Conservation (phyloP, 2,888 invertebrate species). For the Xestia xanthographa region DNA sequence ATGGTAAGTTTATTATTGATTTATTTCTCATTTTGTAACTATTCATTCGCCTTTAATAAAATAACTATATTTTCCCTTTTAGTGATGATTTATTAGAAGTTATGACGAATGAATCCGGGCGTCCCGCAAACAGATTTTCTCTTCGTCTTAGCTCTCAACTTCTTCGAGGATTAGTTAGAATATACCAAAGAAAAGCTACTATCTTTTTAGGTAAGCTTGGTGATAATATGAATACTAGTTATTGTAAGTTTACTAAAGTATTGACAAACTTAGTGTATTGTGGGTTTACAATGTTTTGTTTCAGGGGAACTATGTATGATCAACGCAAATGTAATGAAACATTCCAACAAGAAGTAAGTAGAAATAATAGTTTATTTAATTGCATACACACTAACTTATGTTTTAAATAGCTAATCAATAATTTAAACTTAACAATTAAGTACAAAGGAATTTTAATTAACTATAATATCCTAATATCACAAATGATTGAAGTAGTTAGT, state of each 20-base stretch:
- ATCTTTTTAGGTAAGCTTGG: conserved; percentile 77
- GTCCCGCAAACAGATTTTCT: conserved; percentile 82
- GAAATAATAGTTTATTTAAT: conserved; percentile 23
- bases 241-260: background rate
- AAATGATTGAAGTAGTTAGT: conserved; percentile 33
- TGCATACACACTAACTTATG: background rate
- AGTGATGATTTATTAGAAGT: conserved; percentile 84
- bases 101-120: conserved; percentile 83
- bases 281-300: conserved; percentile 54
- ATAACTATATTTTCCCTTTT: conserved; percentile 39
- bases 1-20: conserved; percentile 74
- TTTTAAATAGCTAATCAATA: conserved; percentile 6
- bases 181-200: conserved; percentile 83
- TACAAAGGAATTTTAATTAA: background rate
- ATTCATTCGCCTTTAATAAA: background rate
- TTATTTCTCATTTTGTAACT: background rate
- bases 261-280: background rate
- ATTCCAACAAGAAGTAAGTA: conserved; percentile 83
- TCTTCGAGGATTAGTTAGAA: conserved; percentile 81
- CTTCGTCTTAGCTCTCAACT: conserved; percentile 85
- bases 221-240: background rate
- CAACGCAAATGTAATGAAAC: conserved; percentile 81
- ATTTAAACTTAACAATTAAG: conserved; percentile 20
- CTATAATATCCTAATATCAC: conserved; percentile 32
- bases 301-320: conserved; percentile 85